phyloP scores from a whole-genome alignment of 2,113 vertebrate genomes.

The Cyanocitta stelleri region DNA sequence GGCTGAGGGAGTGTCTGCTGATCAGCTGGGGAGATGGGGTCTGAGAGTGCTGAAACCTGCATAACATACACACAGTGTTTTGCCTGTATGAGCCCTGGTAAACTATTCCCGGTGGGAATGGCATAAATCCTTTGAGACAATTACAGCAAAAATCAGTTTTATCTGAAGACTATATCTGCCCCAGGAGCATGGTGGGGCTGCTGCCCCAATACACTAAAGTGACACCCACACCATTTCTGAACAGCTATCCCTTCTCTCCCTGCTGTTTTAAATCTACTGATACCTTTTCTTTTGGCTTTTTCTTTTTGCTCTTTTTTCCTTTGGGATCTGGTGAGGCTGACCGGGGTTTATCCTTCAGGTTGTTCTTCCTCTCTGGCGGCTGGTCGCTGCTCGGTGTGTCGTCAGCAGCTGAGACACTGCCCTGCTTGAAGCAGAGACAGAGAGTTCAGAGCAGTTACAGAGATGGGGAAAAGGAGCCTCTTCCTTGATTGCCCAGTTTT shows the following conservation, averaged over 20 bases:
- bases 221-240: background rate
- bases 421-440: constrained; percentile 66
- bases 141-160: background rate
- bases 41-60: constrained; percentile 84
- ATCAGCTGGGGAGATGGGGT: constrained; percentile 80
- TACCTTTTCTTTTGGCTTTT: constrained; percentile 86
- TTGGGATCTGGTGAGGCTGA: constrained; percentile 64
- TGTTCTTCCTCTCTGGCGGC: constrained; percentile 55
- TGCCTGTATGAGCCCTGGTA: background rate
- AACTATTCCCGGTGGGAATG: background rate
- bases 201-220: background rate
- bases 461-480: background rate
- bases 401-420: constrained; percentile 83
- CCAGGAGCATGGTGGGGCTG: background rate
- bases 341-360: constrained; percentile 56
- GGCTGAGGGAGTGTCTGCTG: constrained; percentile 67
- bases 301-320: constrained; percentile 68
- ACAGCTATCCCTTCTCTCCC: background rate
- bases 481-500: background rate
- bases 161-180: background rate
- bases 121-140: background rate
- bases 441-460: background rate
- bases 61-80: background rate
- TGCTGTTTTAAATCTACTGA: background rate
- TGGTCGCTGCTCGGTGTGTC: constrained; percentile 89